Evolutionary conservation across 53 echinoderm and acorn worm species (phyloP).

Genomic region (Antedon mediterranea): DNA sequence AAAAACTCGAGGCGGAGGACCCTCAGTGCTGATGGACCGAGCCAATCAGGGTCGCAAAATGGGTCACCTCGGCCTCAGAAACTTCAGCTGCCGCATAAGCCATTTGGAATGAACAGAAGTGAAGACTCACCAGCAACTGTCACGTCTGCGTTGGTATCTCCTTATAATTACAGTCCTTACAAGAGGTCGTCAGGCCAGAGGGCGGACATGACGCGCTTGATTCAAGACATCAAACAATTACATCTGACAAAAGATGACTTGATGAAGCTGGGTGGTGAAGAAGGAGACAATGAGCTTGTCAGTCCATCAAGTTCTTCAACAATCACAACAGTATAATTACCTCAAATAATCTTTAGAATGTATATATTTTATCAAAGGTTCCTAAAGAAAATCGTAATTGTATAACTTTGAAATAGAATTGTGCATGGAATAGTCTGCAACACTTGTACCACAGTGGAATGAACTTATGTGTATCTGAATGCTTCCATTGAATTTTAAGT

Average conservation of each 20-base stretch:
- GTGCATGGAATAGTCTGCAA: no score
- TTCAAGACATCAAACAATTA: not conserved
- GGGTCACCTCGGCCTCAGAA: slow-evolving; percentile 71
- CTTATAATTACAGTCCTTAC: slow-evolving; percentile 95
- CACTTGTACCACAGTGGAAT: no score
- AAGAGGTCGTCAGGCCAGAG: slow-evolving; percentile 43
- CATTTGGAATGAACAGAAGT: slow-evolving; percentile 72
- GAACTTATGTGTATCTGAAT: no score
- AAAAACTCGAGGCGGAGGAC: slow-evolving; percentile 38
- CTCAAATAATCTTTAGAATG: no score
- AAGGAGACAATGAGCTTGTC: slow-evolving; percentile 40
- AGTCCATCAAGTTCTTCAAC: slow-evolving; percentile 72
- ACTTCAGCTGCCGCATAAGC: slow-evolving; percentile 75
- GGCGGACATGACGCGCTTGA: slow-evolving; percentile 5
- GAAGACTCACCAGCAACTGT: slow-evolving; percentile 56
- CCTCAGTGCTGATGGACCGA: slow-evolving; percentile 7
- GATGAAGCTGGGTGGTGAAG: not conserved
- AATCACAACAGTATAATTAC: slow-evolving; percentile 81
- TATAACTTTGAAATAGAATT: no score
- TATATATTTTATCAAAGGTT: no score
- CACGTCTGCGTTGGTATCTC: slow-evolving; percentile 72
- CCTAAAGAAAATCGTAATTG: no score
- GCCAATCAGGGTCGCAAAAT: slow-evolving; percentile 11
- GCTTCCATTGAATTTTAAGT: no score
- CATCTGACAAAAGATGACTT: not conserved